Evolutionary conservation across 1,140 invertebrate species (phyloP), one percentile per base, ranked within the genome.

Genomic region (Bradysia coprophila): DNA sequence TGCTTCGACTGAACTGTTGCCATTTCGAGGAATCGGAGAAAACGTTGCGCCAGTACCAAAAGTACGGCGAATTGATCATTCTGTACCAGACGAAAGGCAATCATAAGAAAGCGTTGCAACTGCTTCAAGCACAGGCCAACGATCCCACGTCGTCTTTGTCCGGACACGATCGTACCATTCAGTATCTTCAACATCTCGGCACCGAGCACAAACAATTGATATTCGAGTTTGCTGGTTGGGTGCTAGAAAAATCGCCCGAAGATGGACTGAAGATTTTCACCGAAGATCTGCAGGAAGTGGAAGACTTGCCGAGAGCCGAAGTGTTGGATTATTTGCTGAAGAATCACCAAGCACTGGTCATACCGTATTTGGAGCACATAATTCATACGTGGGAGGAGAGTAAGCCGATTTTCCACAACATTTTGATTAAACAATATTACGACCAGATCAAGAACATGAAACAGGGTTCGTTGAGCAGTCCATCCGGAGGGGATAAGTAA

Each of bases 211-310:
- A 95, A 47, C 78, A 89, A 49, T 61, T 97, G 24, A 94, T 98
- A 51, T 81, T 96, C 49, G 82, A 96, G 59, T 97, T 92, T 68
- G 75, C 90, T n/a, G 78, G 83, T 44, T 94, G 89, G 87, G 82
- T 98, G 34, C 60, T 98, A 16, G 74, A 78, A 46, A 71, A 80
- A 51, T 67, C 86, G 61, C 88, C 90, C 2, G 80, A 88, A 48
- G 85, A 94, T 62, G 93, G 91, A 10, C 61, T 97, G 1, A 80
- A 84, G 57, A 96, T 96, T 55, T 97, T 96, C 56, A 94, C 82
- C 41, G 92, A 95, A 62, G 87, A 95, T 57, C 66, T 86, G 9
- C 62, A 76, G 41, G 89, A 92, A 72, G 82, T 90, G 1, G 88
- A 95, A 61, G 72, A 77, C 31, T 63, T 97, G 16, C 89, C 93